Evolutionary conservation across 2,797 vertebrate genomes (phyloP), one percentile per base, ranked within the genome.

Genomic region (Pitangus sulphuratus): DNA sequence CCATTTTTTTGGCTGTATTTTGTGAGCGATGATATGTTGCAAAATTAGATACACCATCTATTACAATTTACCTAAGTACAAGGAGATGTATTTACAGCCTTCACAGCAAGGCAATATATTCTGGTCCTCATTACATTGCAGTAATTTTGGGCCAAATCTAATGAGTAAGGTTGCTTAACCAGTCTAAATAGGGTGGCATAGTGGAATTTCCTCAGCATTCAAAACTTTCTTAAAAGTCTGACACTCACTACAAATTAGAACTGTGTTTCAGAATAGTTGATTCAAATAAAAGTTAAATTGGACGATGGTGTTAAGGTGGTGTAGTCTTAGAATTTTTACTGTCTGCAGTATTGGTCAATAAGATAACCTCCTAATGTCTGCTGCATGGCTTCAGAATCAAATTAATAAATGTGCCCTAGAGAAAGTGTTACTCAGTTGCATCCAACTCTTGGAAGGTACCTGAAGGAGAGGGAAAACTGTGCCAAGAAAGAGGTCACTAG

Each of bases 1-100:
- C 91, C 87, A 95, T 72, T 96, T 96, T 40, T 96, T 93, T 93
- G 84, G 19, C 64, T 96, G 78, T 50, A 85, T 95, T 90, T 91
- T 78, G 65, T 94, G 89, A 95, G 89, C 75, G 48, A 82, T 62
- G 45, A 35, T 91, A 44, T 30, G 62, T 84, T 86, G 40, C 61
- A 90, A 96, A 95, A 93, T 65, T 76, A 93, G 68, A 81, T 45
- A 76, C 11, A 95, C 11, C 61, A 86, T 95, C 69, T 87, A 62
- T 97, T 79, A 71, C 85, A 56, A 58, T 95, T 96, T 87, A 64
- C 20, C 60, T 92, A 62, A 82, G 18, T 6, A 2, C 50, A 70
- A 58, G 64, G 94, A 83, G 70, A 83, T 28, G 30, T 30, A 40
- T 90, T 93, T 90, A 31, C n/a, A 82, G 13, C 90, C 35, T 92